A percentile compares a stretch with the other conserved stretches of the same genome.
phyloP scores from a whole-genome alignment of 2,113 vertebrate genomes.

The Paracanthobrama guichenoti region DNA sequence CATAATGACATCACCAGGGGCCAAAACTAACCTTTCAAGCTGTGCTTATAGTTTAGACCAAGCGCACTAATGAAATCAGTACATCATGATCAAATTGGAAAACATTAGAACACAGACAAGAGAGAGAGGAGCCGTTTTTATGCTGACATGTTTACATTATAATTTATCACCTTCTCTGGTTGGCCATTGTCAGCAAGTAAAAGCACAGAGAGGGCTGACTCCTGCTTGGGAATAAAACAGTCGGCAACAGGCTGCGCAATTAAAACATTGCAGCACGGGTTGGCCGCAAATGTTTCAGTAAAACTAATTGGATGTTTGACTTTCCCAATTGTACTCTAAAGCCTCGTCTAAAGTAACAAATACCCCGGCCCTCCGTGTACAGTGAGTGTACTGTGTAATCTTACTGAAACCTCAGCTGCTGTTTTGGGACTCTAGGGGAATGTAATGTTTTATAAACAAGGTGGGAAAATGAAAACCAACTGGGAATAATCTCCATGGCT shows the following conservation, averaged over 20 bases:
- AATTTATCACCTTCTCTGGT: constrained; percentile 43
- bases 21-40: constrained; percentile 48
- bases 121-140: neutral
- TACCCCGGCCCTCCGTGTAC: neutral
- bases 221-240: neutral
- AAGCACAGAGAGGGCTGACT: constrained; percentile 32
- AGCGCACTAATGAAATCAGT: constrained; percentile 44
- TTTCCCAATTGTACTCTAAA: constrained; percentile 14
- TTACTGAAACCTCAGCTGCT: constrained; percentile 44
- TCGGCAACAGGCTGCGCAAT: constrained; percentile 29
- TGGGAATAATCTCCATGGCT: constrained; percentile 41
- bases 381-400: constrained; percentile 21
- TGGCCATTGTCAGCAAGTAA: constrained; percentile 43
- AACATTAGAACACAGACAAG: constrained; percentile 11
- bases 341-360: constrained; percentile 34
- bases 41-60: constrained; percentile 42
- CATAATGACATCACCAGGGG: neutral
- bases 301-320: constrained; percentile 43
- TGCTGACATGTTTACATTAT: constrained; percentile 24
- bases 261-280: constrained; percentile 25
- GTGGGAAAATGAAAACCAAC: constrained; percentile 49
- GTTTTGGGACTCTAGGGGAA: constrained; percentile 22
- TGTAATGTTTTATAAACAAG: constrained; percentile 52
- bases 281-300: constrained; percentile 23
- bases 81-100: constrained; percentile 27